Evolutionary conservation across 2,888 invertebrate genomes (phyloP).

Genomic region (Oligia latruncula): DNA sequence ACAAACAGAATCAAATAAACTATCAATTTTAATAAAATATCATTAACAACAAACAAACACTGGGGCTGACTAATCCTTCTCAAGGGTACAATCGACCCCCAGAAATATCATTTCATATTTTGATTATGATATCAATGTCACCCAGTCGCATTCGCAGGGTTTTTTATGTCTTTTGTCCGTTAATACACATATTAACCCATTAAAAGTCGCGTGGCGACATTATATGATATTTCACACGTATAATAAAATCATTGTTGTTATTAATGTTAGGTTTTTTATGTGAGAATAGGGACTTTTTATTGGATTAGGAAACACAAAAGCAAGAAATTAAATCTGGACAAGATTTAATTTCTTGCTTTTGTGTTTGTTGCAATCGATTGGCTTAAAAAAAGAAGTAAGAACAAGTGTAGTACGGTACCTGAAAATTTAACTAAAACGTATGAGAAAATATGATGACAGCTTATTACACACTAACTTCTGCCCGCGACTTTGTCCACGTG

Average conservation of each 20-base stretch:
- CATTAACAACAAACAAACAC: slow-evolving; percentile 81
- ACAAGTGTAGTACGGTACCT: not conserved
- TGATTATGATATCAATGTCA: slow-evolving; percentile 89
- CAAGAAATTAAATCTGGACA: no score
- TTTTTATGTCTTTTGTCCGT: slow-evolving; percentile 85
- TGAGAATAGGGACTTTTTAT: slow-evolving; percentile 51
- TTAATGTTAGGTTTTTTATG: slow-evolving; percentile 72
- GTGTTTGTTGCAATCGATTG: not conserved
- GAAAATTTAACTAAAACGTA: not conserved
- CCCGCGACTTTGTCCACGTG: no score
- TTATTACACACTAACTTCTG: no score
- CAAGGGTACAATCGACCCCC: slow-evolving; percentile 76
- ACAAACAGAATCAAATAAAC: slow-evolving; percentile 59
- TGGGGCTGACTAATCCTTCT: slow-evolving; percentile 76
- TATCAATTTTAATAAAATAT: slow-evolving; percentile 80
- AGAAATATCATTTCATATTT: slow-evolving; percentile 88
- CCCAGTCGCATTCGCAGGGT: slow-evolving; percentile 73
- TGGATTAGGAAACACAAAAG: slow-evolving; percentile 7
- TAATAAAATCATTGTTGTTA: slow-evolving; percentile 81
- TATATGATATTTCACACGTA: slow-evolving; percentile 85
- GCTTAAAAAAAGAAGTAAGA: not conserved
- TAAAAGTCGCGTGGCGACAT: slow-evolving; percentile 86
- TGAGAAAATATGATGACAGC: not conserved
- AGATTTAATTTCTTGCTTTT: slow-evolving; percentile 21
- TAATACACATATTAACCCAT: slow-evolving; percentile 90